Evolutionary conservation across 2,113 vertebrate genomes (phyloP), one percentile per base, ranked within the genome.

Genomic region (Tetrax tetrax): DNA sequence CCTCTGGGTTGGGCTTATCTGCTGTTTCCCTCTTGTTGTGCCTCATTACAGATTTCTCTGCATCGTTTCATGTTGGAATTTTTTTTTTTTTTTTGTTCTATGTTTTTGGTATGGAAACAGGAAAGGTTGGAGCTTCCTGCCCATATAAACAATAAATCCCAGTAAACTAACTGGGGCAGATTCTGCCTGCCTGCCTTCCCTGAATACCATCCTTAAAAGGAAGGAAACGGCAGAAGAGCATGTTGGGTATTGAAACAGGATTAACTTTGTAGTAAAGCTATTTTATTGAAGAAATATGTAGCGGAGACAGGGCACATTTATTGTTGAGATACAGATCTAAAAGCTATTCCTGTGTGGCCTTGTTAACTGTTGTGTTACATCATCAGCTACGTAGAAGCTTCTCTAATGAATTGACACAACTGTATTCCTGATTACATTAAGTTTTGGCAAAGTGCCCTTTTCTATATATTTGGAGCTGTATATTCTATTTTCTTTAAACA

Each of bases 121-220:
- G 98, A 98, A 98, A 97, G 96, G 94, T 93, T 92, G 94, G 77
- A 25, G 59, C 75, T 98, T 98, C 97, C 97, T 97, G 96, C 76
- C 83, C 48, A 21, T 92, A 84, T 78, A 96, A 97, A 95, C 93
- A 95, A 74, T 53, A 41, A 83, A 94, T 93, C 68, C 75, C 69
- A 79, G 68, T 79, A 48, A 96, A 69, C 48, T 96, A 85, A 81
- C 53, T 88, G 95, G 64, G 57, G 54, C 47, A 87, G 70, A 78
- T 77, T 93, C 87, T 92, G 80, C 48, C 53, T 92, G 80, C 48
- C 53, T 89, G 71, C 93, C 91, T 96, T 94, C 94, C 84, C 90
- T 71, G 63, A 89, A 89, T 94, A 85, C n/a, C 59, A 41, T 81
- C 37, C 90, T 81, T 88, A 56, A 92, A 71, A 95, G 92, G 95